Base-by-base conservation (phyloP, 2,797 vertebrate species). In the Pteronotus mesoamericanus region DNA sequence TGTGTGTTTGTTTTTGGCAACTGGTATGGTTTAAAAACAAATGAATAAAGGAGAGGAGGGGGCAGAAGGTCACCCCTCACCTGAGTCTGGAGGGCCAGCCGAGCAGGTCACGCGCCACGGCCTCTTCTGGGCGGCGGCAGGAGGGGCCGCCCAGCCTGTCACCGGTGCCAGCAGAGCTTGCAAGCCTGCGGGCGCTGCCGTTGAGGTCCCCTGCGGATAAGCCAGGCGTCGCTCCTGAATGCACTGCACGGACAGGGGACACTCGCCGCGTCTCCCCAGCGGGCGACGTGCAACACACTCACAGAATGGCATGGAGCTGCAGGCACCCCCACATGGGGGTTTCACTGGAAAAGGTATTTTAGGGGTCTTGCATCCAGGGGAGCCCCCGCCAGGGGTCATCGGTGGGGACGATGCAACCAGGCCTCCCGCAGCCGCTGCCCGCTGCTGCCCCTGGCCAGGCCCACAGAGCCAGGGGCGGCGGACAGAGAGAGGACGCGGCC, bases 401-500 rank as follows among this genome's bases (percentile, higher is more conserved):
- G 2, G 2, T 15, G 68, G 34, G 69, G 46, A 55, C 32, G 39
- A 85, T 0, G 1, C 14, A 32, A 29, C 9, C 12, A 84, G 46
- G 21, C 46, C 53, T 16, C 26, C 34, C 48, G 34, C 1, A 2
- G 34, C 32, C 39, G 7, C 61, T 6, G 19, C 15, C 79, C 75
- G 37, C 19, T 0, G 1, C 15, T 0, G 21, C 2, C n/a, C 3
- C 42, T 5, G 32, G 21, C 18, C 16, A 48, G 21, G 14, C 55
- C 55, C 8, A 0, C 3, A 10, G 37, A 48, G 39, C 92, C n/a
- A 48, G 61, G 18, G 3, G 39, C 71, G 19, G 24, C 3, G 24
- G 22, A 59, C 4, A 2, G 18, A 66, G 55, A 39, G 83, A 4
- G 22, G 11, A 71, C 55, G 46, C 5, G 14, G 57, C 6, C n/a